These are phyloP conservation scores for Bostrychus sinensis DNA, from an alignment of 2,113 vertebrate genomes.

Conservation along the genomic window DNA sequence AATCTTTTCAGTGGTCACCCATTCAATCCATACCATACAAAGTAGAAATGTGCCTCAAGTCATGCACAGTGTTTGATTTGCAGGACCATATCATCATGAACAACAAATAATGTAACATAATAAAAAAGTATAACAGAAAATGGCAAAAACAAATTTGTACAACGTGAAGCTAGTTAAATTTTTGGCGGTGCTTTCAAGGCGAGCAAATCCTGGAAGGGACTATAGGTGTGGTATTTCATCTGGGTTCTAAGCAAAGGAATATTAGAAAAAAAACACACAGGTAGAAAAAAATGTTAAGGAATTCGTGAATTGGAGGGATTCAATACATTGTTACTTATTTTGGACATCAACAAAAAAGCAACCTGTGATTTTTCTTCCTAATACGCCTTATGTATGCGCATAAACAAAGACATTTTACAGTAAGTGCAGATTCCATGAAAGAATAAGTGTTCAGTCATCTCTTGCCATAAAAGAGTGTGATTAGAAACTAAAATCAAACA, in stretches of 20 bases:
- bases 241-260: constrained; percentile 20
- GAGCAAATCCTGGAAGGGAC: constrained; percentile 34
- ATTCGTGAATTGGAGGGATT: not conserved
- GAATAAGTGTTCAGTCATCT: constrained; percentile 48
- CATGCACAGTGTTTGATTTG: constrained; percentile 19
- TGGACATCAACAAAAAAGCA: constrained; percentile 24
- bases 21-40: not conserved
- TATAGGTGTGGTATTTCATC: constrained; percentile 26
- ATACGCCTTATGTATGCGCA: constrained; percentile 12
- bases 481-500: constrained; percentile 8
- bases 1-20: too few species aligned
- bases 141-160: constrained; percentile 57
- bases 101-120: constrained; percentile 26
- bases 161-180: constrained; percentile 39
- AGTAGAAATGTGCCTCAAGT: not conserved
- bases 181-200: constrained; percentile 30
- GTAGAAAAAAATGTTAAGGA: constrained; percentile 27
- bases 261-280: constrained; percentile 28
- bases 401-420: constrained; percentile 27
- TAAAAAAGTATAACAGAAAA: constrained; percentile 46
- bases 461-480: constrained; percentile 18
- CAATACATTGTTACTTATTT: not conserved
- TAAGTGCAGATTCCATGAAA: constrained; percentile 60
- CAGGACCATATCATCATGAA: constrained; percentile 1
- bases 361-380: constrained; percentile 9